phyloP scores from a whole-genome alignment of 2,888 invertebrate genomes.

The Boloria selene region DNA sequence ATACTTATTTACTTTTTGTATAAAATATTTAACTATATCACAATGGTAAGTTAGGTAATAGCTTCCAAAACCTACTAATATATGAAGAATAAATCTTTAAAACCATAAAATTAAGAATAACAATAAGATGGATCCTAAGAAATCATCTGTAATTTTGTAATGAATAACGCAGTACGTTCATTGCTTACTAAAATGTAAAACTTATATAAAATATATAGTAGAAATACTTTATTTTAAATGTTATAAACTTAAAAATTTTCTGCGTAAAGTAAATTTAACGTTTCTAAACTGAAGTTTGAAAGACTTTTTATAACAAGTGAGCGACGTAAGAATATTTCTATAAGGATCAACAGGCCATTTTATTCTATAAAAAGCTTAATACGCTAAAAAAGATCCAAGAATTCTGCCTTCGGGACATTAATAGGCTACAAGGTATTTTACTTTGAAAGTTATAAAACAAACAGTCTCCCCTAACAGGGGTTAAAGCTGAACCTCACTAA shows the following conservation, averaged over 20 bases:
- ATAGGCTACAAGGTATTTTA: slow-evolving; percentile 42
- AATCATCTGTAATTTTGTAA: no score
- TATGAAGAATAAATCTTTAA: no score
- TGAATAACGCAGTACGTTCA: no score
- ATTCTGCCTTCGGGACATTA: slow-evolving; percentile 31
- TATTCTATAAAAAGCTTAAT: slow-evolving; percentile 23
- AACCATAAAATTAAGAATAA: no score
- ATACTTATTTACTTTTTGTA: no score
- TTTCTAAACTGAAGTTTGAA: slow-evolving; percentile 5
- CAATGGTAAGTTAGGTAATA: no score
- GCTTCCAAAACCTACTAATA: no score
- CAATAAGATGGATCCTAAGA: no score
- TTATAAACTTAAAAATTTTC: neutral
- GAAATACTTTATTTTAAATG: neutral
- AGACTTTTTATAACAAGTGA: slow-evolving; percentile 18
- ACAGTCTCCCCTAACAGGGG: slow-evolving; percentile 37
- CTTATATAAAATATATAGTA: no score
- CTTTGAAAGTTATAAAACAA: slow-evolving; percentile 42
- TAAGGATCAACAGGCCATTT: slow-evolving; percentile 24
- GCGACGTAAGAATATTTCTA: slow-evolving; percentile 19
- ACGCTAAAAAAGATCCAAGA: slow-evolving; percentile 30
- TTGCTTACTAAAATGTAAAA: no score
- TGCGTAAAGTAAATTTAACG: slow-evolving; percentile 17
- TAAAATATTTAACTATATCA: no score
- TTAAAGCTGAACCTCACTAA: slow-evolving; percentile 40